phyloP scores from a whole-genome alignment of 2,888 invertebrate genomes.

The Synergus laeviventris region DNA sequence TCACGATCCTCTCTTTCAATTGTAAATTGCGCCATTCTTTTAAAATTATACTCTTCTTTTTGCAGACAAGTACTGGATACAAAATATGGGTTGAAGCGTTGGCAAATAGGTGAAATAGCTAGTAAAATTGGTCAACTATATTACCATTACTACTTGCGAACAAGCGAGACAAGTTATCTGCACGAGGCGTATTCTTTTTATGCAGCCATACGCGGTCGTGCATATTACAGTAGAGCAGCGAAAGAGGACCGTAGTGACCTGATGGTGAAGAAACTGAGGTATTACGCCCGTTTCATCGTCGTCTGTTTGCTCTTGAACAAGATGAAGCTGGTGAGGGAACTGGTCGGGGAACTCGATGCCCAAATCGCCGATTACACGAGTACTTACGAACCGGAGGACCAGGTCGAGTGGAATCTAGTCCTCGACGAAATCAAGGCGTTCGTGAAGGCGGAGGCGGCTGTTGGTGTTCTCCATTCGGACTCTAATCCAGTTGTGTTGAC shows the following conservation, averaged over 20 bases:
- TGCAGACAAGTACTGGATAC: slow-evolving; percentile 87
- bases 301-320: slow-evolving; percentile 95
- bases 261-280: slow-evolving; percentile 95
- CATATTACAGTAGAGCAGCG: slow-evolving; percentile 94
- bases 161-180: slow-evolving; percentile 97
- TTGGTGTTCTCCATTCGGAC: slow-evolving; percentile 92
- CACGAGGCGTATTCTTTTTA: slow-evolving; percentile 98
- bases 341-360: slow-evolving; percentile 93
- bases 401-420: slow-evolving; percentile 94
- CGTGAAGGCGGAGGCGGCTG: slow-evolving; percentile 93
- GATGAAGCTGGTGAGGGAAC: slow-evolving; percentile 93
- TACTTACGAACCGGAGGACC: slow-evolving; percentile 97
- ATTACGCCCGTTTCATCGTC: slow-evolving; percentile 97
- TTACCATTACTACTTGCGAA: slow-evolving; percentile 97
- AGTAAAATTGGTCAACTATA: slow-evolving; percentile 99
- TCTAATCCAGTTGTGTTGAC: slow-evolving; percentile 90
- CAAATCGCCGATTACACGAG: slow-evolving; percentile 97
- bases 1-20: neutral
- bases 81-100: slow-evolving; percentile 95
- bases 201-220: slow-evolving; percentile 94
- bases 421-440: slow-evolving; percentile 96
- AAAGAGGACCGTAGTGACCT: slow-evolving; percentile 96
- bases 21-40: neutral
- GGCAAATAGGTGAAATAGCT: slow-evolving; percentile 99
- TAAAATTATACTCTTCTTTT: slow-evolving; percentile 50